Base-by-base conservation (phyloP, 2,113 vertebrate genomes). In the Leptodactylus fuscus region DNA sequence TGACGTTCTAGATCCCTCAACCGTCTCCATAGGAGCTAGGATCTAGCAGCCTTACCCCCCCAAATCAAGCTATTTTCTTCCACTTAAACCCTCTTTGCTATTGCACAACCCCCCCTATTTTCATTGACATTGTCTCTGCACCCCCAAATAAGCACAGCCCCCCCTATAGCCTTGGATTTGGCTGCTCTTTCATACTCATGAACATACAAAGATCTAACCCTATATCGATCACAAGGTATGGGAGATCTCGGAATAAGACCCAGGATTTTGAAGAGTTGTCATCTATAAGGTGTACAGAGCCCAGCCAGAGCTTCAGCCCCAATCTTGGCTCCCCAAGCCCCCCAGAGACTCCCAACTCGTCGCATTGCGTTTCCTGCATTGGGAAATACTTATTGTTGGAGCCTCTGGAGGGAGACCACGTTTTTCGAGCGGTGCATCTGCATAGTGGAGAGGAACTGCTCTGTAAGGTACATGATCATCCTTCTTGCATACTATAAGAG, bases 161-260 rank as follows among this genome's bases (percentile, higher is more conserved):
- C 60, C 58, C 34, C n/a, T n/a, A n/a, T 38, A 46, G 44, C 51
- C 44, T 67, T 65, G 83, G 73, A 48, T 79, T 91, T 87, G 88
- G 88, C 83, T 87, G 89, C 85, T 91, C 93, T 91, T 93, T 93
- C 90, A 97, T 95, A 96, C 97, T 94, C 96, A 99, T 99, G 98
- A 99, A 97, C 98, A 97, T 99, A 98, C 98, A 97, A 95, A 98
- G 98, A 94, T 99, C 98, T 90, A 97, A 95, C 95, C 98, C 98
- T 90, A 99, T 99, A 94, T 96, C 96, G 91, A 99, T 99, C 95
- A 94, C 97, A 91, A 96, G 97, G 89, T 97, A 99, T 99, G 98
- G 97, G 94, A 95, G 98, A 96, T 95, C 97, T 91, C 94, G 98
- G 93, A 97, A 97, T 93, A 99, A 99, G 97, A 95, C 95, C 92